Base-by-base conservation (phyloP, 2,797 vertebrate genomes). In the Pitangus sulphuratus region DNA sequence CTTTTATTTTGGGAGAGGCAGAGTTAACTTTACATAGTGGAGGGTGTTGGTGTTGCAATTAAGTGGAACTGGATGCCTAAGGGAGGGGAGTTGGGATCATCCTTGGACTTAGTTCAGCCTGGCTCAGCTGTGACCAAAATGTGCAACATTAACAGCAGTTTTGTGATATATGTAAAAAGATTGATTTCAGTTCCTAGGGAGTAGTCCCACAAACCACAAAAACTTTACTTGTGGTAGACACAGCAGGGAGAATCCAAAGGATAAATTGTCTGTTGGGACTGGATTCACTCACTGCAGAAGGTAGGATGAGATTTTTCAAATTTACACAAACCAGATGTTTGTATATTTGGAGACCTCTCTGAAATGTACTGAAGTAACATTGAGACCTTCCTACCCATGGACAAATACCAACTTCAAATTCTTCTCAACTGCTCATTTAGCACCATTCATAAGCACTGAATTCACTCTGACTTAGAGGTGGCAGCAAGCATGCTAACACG, bases 71-170 rank as follows among this genome's bases (percentile, higher is more conserved):
- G 68, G 65, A 65, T 78, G 51, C 31, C 71, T 69, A 47, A 75
- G 50, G 69, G 61, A 88, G 20, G 7, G 24, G 26, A 93, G 78
- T 17, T 57, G 37, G 79, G 83, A 56, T 84, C n/a, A 51, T 40
- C 53, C 28, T 54, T 66, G 82, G 60, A n/a, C 28, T 6, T 9
- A 26, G 28, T 57, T 35, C 86, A 90, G 65, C n/a, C 61, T 26
- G 11, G 33, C 61, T 93, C 0, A 0, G 69, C 85, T 66, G n/a
- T 47, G 56, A 77, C 64, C 0, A 0, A 85, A 74, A 83, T 0
- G 0, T 2, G 0, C 28, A 69, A 45, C 50, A 24, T 2, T 17
- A 69, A 89, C 0, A 0, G 66, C 83, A 91, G 20, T 54, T 90
- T 48, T 66, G 48, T 78, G 84, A 89, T 45, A 19, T 4, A 64